phyloP scores from a whole-genome alignment of 2,797 vertebrate species.

The Neosalanx taihuensis region DNA sequence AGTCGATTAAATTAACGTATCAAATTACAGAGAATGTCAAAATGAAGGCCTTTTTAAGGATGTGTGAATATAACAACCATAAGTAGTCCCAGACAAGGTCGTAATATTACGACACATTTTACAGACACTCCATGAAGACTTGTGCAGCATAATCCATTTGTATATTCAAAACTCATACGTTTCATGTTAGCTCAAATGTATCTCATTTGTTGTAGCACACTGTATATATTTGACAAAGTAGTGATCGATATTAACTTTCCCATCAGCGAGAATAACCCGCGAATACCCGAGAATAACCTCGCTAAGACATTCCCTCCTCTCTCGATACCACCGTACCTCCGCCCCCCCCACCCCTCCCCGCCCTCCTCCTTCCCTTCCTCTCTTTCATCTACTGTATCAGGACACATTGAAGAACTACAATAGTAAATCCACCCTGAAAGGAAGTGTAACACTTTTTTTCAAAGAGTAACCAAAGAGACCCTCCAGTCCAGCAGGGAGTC shows the following conservation, averaged over 20 bases:
- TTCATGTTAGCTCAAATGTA: neutral
- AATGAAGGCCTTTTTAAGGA: neutral
- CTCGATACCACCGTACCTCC: neutral
- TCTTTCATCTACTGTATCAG: slow-evolving; percentile 17
- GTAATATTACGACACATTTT: neutral
- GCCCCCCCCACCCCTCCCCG: neutral
- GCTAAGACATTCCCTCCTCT: neutral
- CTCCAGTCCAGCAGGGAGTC: slow-evolving; percentile 14
- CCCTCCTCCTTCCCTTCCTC: neutral
- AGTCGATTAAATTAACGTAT: neutral
- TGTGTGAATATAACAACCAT: neutral
- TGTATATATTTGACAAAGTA: slow-evolving; percentile 7
- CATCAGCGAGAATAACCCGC: too few species aligned
- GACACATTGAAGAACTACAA: slow-evolving; percentile 17
- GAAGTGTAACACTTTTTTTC: slow-evolving; percentile 18
- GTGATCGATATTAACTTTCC: neutral
- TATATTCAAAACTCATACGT: neutral
- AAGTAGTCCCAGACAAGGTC: neutral
- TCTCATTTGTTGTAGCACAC: neutral
- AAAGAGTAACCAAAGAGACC: slow-evolving; percentile 21
- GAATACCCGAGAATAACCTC: slow-evolving; percentile 3
- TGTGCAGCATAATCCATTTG: neutral
- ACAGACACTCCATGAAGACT: neutral
- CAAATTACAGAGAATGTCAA: neutral
- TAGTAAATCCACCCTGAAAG: slow-evolving; percentile 24